Base-by-base conservation (phyloP, 2,888 invertebrate species). In the Ophioninae sp. region DNA sequence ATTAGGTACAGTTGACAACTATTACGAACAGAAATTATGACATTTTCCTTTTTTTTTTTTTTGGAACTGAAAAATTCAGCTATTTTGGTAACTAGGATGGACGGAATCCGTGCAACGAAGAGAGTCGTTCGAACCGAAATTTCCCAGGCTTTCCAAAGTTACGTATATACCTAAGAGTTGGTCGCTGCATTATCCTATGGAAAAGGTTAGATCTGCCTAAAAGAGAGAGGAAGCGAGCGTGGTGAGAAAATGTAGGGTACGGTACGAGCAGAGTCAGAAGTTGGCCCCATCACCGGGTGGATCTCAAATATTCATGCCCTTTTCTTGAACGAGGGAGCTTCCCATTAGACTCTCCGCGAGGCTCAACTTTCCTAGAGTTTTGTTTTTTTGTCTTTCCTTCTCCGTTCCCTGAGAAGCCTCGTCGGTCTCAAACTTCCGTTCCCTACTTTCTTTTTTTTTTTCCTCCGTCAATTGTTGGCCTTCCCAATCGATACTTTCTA, bases 301-400 rank as follows among this genome's bases (percentile, higher is more conserved):
- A 70, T 68, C 81, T 84, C 74, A 84, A 84, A 84, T 84, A 84
- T 84, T 84, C 84, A 84, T 84, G 81, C 57, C 50, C 50, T 84
- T 65, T 59, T 50, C 84, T 76, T 41, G 21, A 75, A 59, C 76
- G 64, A 78, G 75, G 59, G 67, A 73, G 75, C 44, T 72, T 79
- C 65, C 79, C 75, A 76, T 84, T 81, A 81, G 79, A 57, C 81
- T 13, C 78, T 56, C 62, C 70, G 67, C 23, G 72, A 56, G 59
- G 69, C 70, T 64, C 56, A 78, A 80, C 80, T 83, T 81, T 67
- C 62, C 23, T 62, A 17, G n/a, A 23, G 37, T 59, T 39, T 21
- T 10, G 13, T 20, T 44, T 20, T 69, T 64, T 62, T 7, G 37
- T 56, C 17, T 56, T 39, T 57, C 21, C 30, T 59, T 57, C 30